Conservation (phyloP, 2,797 vertebrate species). For the Liparis tanakae region DNA sequence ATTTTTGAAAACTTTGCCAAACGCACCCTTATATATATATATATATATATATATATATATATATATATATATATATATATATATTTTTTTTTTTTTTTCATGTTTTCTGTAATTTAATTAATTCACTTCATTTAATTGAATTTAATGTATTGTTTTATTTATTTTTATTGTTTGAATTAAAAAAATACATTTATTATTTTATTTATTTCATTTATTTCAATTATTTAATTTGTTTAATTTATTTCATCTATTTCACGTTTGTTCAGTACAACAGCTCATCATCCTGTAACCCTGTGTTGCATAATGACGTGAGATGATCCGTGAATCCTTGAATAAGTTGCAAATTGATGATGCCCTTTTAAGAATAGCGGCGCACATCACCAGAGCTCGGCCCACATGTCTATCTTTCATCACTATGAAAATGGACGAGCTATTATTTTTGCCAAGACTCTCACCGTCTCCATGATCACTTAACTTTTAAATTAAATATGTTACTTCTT, state of each 20-base stretch:
- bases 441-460: conserved; percentile 3
- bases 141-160: too few species aligned
- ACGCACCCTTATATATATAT: too few species aligned
- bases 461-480: conserved; percentile 6
- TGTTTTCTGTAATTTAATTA: too few species aligned
- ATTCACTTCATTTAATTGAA: too few species aligned
- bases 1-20: too few species aligned
- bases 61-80: too few species aligned
- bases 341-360: conserved; percentile 15
- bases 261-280: background rate
- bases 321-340: background rate
- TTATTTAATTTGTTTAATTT: background rate
- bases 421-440: conserved; percentile 25
- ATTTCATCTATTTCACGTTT: too few species aligned
- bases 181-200: too few species aligned
- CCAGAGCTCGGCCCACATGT: conserved; percentile 36
- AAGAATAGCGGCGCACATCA: conserved; percentile 33
- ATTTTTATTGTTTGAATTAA: too few species aligned
- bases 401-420: conserved; percentile 44
- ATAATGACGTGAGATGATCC: background rate
- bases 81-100: too few species aligned
- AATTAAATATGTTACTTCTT: conserved; percentile 25
- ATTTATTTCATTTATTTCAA: too few species aligned
- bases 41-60: too few species aligned
- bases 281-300: background rate